Evolutionary conservation across 2,113 vertebrate species (phyloP).

Genomic region (Rattus rattus): DNA sequence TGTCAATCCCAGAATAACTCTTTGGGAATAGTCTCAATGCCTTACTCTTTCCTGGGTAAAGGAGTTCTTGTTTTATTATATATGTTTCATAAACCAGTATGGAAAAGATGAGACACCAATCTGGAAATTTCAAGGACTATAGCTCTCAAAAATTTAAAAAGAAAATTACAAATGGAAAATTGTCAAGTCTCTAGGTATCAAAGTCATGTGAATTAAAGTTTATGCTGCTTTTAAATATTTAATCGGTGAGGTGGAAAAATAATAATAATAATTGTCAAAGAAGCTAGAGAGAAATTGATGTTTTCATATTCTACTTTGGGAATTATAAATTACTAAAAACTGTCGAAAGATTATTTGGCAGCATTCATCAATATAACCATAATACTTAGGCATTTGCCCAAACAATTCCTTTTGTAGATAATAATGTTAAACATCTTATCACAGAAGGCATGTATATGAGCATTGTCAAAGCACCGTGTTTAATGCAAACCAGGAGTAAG

Average conservation of each 20-base stretch:
- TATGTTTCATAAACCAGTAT: not conserved
- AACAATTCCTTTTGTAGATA: constrained; percentile 54
- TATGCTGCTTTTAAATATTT: constrained; percentile 21
- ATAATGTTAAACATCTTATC: constrained; percentile 28
- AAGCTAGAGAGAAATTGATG: constrained; percentile 41
- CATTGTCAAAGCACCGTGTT: not conserved
- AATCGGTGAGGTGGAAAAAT: constrained; percentile 5
- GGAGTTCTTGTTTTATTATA: not conserved
- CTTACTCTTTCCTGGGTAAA: not conserved
- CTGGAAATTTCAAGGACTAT: not conserved
- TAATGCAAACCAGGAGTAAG: constrained; percentile 33
- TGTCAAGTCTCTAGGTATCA: constrained; percentile 27
- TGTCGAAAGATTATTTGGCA: constrained; percentile 67
- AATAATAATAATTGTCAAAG: not conserved
- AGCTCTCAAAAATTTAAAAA: constrained; percentile 21
- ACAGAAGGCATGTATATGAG: constrained; percentile 28
- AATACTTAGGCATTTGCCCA: constrained; percentile 30
- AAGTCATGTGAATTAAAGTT: constrained; percentile 39
- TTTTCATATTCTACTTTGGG: constrained; percentile 34
- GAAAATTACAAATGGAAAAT: constrained; percentile 26
- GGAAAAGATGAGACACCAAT: not conserved
- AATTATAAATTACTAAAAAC: constrained; percentile 67
- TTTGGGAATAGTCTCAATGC: not conserved
- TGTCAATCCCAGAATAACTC: not conserved
- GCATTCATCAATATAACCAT: constrained; percentile 14